Evolutionary conservation across 2,888 invertebrate species (phyloP).

Genomic region (Sussaba pulchella): DNA sequence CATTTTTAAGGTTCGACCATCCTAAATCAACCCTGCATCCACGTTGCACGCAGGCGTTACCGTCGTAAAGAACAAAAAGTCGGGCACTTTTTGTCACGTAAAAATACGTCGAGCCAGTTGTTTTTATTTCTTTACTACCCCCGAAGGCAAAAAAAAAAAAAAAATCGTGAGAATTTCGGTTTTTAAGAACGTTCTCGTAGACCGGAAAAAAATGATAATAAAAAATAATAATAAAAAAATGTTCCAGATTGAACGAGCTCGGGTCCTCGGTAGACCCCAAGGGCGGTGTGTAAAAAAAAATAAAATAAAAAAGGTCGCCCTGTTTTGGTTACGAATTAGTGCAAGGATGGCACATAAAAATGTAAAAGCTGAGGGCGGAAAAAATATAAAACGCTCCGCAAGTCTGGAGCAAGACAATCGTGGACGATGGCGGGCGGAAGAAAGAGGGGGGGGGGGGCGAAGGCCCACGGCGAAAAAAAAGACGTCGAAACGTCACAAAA

Average conservation of each 20-base stretch:
- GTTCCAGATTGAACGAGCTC: slow-evolving; percentile 72
- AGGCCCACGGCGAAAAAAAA: slow-evolving; percentile 30
- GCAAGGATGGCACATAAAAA: slow-evolving; percentile 71
- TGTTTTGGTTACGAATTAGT: slow-evolving; percentile 82
- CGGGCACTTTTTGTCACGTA: slow-evolving; percentile 31
- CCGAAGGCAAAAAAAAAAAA: too few species aligned
- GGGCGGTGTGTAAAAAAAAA: slow-evolving; percentile 43
- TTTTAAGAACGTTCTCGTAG: slow-evolving; percentile 52
- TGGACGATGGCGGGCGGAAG: background rate
- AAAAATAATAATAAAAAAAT: slow-evolving; percentile 69
- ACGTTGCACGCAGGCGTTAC: background rate
- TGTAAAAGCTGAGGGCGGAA: slow-evolving; percentile 65
- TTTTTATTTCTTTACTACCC: slow-evolving; percentile 77
- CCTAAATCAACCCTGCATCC: slow-evolving; percentile 55
- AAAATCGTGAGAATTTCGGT: slow-evolving; percentile 31
- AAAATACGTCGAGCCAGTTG: slow-evolving; percentile 48
- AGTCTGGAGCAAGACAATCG: slow-evolving; percentile 29
- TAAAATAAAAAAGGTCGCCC: slow-evolving; percentile 80
- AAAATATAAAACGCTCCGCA: background rate
- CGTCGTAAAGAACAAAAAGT: slow-evolving; percentile 26
- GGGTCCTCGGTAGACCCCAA: slow-evolving; percentile 11
- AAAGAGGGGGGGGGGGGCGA: slow-evolving; percentile 2
- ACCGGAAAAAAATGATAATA: slow-evolving; percentile 5
- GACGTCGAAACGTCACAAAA: slow-evolving; percentile 73
- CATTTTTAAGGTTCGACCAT: background rate